Evolutionary conservation across 2,888 invertebrate species (phyloP).

Genomic region (Ctena decussata): DNA sequence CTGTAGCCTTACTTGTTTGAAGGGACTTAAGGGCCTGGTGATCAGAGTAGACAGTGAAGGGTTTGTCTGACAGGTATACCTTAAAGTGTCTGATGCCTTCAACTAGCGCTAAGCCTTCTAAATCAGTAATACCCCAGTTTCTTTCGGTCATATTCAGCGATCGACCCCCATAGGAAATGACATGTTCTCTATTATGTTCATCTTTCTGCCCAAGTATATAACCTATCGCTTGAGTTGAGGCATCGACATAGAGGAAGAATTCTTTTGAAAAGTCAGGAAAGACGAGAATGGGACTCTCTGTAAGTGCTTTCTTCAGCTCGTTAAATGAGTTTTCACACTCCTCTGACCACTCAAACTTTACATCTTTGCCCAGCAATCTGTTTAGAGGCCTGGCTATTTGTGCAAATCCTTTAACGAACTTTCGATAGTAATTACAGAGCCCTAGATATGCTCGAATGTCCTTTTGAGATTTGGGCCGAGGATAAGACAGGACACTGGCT

Average conservation of each 20-base stretch:
- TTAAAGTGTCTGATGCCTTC: constrained; percentile 56
- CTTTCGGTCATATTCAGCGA: constrained; percentile 42
- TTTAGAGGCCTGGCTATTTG: constrained; percentile 50
- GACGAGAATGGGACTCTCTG: constrained; percentile 42
- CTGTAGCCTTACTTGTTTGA: too few species aligned
- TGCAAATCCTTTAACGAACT: constrained; percentile 48
- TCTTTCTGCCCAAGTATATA: constrained; percentile 53
- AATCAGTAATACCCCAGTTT: constrained; percentile 56
- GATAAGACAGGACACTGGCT: constrained; percentile 17
- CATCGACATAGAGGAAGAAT: constrained; percentile 40
- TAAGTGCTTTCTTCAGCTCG: constrained; percentile 22
- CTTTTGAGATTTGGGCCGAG: constrained; percentile 36
- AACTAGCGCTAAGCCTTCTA: constrained; percentile 64
- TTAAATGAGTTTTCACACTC: constrained; percentile 37
- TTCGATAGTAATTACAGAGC: constrained; percentile 46
- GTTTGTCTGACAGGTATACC: too few species aligned
- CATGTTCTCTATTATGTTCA: constrained; percentile 33
- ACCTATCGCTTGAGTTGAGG: constrained; percentile 41
- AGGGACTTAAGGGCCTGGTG: too few species aligned
- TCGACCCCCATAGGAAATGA: constrained; percentile 53
- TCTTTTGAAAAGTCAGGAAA: constrained; percentile 46
- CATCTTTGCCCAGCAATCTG: constrained; percentile 40
- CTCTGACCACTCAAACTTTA: constrained; percentile 45
- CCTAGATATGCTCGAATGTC: constrained; percentile 57
- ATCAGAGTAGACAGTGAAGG: too few species aligned